Evolutionary conservation across 2,113 vertebrate genomes (phyloP), one percentile per base, ranked within the genome.

Genomic region (Lethenteron reissneri): DNA sequence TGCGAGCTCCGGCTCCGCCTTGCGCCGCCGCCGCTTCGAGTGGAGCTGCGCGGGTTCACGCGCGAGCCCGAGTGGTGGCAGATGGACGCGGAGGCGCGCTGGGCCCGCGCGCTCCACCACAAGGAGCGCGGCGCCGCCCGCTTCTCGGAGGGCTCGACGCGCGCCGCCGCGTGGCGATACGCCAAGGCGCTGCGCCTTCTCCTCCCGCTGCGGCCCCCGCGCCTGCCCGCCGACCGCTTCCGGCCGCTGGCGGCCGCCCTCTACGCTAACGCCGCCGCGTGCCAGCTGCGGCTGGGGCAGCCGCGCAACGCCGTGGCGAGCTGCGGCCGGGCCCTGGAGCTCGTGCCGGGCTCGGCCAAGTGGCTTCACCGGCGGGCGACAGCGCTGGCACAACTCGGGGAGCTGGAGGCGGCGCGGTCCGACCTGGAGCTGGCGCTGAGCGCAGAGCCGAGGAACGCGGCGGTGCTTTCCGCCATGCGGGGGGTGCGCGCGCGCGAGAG

Each of bases 281-380:
- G 88, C 72, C 88, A 92, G 77, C 79, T 91, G 25, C 82, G 82
- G 74, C 76, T 86, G 57, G 83, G 82, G n/a, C 84, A 85, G 68
- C 84, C 83, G 3, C 73, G 73, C 11, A 74, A 79, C 58, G 87
- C 88, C 2, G 83, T 77, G 59, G 78, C 77, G 71, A 87, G 78
- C 70, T 86, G 87, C n/a, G 75, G 78, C 25, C 85, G 84, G 75
- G 86, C 84, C 10, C 81, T 86, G 14, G 77, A 80, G 74, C 78
- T 84, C 69, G 83, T 88, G 57, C 85, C 88, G 1, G 58, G 73
- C 5, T 83, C 82, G 3, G 58, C 81, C 25, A 91, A 92, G 76
- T 87, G 86, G 25, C 83, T 87, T 78, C 90, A 88, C 76, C 82
- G 88, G 1, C 82, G 86, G 3, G 88, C 87, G 2, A 80, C 86